Percentiles rank a stretch among this genome's conserved stretches.
Evolutionary conservation across 2,797 vertebrate species (phyloP).

Genomic region (Mormyrops boulengeri): DNA sequence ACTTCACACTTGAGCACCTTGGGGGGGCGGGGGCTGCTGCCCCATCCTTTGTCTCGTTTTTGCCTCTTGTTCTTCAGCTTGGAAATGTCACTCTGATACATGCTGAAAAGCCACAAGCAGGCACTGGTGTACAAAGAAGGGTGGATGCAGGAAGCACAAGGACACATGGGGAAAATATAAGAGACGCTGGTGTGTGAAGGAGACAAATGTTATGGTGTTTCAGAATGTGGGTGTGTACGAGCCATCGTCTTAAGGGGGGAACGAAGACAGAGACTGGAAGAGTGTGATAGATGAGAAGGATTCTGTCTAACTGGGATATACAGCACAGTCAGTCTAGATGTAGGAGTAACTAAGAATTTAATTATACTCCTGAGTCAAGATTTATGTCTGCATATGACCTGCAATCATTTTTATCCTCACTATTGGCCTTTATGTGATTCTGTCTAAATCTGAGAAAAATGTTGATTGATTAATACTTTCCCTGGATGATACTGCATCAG

Average conservation of each 20-base stretch:
- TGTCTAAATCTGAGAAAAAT: background rate
- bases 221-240: background rate
- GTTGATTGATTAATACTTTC: background rate
- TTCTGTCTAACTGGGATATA: background rate
- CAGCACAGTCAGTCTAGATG: background rate
- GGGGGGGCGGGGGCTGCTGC: background rate
- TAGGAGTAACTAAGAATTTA: background rate
- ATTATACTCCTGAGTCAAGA: background rate
- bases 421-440: background rate
- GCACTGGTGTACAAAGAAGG: background rate
- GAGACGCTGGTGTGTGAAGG: background rate
- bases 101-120: background rate
- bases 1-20: background rate
- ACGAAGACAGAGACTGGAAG: background rate
- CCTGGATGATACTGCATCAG: background rate
- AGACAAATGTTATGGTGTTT: background rate
- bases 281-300: background rate
- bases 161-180: background rate
- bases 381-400: background rate
- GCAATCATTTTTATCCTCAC: background rate
- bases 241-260: background rate
- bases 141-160: background rate
- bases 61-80: background rate
- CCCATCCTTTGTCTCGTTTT: background rate
- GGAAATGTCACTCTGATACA: background rate